Base-by-base conservation (phyloP, 2,797 vertebrate genomes). In the Onychomys leucogaster region DNA sequence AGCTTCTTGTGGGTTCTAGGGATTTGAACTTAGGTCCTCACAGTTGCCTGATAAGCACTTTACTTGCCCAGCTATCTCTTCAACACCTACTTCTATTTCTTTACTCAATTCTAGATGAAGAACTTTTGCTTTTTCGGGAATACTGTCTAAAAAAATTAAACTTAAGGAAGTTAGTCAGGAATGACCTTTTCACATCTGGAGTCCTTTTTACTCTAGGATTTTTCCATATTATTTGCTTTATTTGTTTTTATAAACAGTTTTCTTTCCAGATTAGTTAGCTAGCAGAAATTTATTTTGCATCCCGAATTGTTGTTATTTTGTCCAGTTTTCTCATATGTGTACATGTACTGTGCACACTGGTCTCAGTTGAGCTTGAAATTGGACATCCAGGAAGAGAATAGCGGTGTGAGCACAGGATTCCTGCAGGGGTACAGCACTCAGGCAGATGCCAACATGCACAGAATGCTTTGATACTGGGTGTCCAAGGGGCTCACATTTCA, bases 381-480 rank as follows among this genome's bases (percentile, higher is more conserved):
- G 63, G 75, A n/a, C 34, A 23, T 46, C 8, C 59, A 91, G 76
- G 46, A 29, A 41, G 16, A 63, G 75, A 61, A 19, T 49, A 0
- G 0, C 13, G 25, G 1, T 4, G 37, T 17, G 16, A 52, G 5
- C 87, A 63, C 43, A 83, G 89, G 73, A 37, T n/a, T 46, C 32
- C 46, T 5, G 11, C 41, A 12, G 13, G 8, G 14, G 4, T 21
- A 10, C 6, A 16, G 21, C 46, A 0, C 34, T 1, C 0, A 0
- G 17, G 23, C 6, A 49, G 69, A 25, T 1, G 3, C 43, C 11
- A 37, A 21, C 1, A 11, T 14, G 0, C 19, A 13, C 4, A 6
- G 1, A n/a, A 11, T 13, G 0, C 6, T 46, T 32, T 17, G 4
- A 13, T n/a, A 8, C 2, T 27, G 46, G 43, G 21, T 46, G 32